Evolutionary conservation across 2,888 invertebrate species (phyloP).

Genomic region (Heliconius ethilla): DNA sequence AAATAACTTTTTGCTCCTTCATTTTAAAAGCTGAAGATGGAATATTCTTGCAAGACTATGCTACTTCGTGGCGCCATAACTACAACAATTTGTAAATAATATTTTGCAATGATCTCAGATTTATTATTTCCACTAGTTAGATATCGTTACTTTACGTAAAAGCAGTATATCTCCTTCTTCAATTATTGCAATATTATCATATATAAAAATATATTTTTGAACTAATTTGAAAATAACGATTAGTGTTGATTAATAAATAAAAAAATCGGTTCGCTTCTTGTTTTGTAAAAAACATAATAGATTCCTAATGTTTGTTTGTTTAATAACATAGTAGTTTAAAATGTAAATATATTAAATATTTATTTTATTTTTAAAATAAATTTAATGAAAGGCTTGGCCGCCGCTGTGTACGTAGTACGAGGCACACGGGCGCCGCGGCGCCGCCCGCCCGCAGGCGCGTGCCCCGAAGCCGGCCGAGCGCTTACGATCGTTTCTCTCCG

Average conservation of each 20-base stretch:
- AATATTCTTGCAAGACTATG: neutral
- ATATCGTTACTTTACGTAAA: neutral
- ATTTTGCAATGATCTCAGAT: neutral
- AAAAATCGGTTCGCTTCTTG: neutral
- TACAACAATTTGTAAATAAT: neutral
- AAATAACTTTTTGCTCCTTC: neutral
- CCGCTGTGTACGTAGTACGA: slow-evolving; percentile 57
- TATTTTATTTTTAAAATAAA: slow-evolving; percentile 56
- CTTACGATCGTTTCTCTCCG: slow-evolving; percentile 77
- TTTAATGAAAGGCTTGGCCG: slow-evolving; percentile 69
- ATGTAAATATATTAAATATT: slow-evolving; percentile 41
- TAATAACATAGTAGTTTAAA: neutral
- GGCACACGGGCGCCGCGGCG: slow-evolving; percentile 63
- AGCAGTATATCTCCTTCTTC: neutral
- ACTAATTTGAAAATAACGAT: neutral
- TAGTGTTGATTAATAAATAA: neutral
- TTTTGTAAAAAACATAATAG: neutral
- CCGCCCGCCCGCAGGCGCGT: slow-evolving; percentile 77
- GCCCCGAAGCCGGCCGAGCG: slow-evolving; percentile 77
- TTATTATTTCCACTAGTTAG: neutral
- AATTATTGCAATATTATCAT: neutral
- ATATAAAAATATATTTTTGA: neutral
- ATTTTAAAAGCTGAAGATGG: neutral
- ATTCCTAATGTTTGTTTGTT: neutral
- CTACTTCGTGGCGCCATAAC: neutral